Evolutionary conservation across 2,888 invertebrate genomes (phyloP), one percentile per base, ranked within the genome.

Genomic region (Harpagoxenus sublaevis): DNA sequence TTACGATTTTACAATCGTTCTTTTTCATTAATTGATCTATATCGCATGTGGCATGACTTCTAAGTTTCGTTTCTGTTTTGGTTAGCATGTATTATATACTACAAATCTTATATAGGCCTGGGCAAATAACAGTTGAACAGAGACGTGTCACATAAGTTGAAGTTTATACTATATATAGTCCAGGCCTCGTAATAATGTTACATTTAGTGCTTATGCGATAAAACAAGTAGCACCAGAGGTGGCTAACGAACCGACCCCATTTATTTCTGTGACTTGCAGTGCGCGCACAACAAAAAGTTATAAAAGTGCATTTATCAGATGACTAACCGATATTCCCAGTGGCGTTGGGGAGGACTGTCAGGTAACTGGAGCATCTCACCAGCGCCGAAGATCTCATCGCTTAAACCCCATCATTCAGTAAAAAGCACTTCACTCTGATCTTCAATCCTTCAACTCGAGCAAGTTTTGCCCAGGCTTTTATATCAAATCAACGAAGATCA

Each of bases 241-340:
- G 92, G 92, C 93, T 93, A 94, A 94, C 92, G 88, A 92, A 92
- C 84, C 89, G 89, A 91, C 89, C 90, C 92, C 84, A 89, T 90
- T 89, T 90, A 91, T 92, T 92, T 93, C 92, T 93, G 92, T 94
- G 94, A 93, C 94, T 95, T 94, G 92, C 95, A 95, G 95, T 94
- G 93, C 94, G 93, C 94, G 94, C 93, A 94, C 94, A 89, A 92
- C 94, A 93, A 94, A 94, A 94, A 94, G 93, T 94, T 94, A 94
- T 93, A 95, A 95, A 95, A 94, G 94, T 93, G 93, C 94, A 94
- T 94, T 95, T 94, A 95, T 95, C 94, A 95, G 95, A 95, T 95
- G 95, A 95, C 94, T 95, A 95, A 95, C 94, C 94, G 94, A 95
- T 94, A 94, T 95, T 95, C 94, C 94, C 94, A 95, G 94, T 94